These are phyloP conservation scores for Steinernema feltiae DNA, from an alignment of 1,140 invertebrate species.

Conservation along the genomic window DNA sequence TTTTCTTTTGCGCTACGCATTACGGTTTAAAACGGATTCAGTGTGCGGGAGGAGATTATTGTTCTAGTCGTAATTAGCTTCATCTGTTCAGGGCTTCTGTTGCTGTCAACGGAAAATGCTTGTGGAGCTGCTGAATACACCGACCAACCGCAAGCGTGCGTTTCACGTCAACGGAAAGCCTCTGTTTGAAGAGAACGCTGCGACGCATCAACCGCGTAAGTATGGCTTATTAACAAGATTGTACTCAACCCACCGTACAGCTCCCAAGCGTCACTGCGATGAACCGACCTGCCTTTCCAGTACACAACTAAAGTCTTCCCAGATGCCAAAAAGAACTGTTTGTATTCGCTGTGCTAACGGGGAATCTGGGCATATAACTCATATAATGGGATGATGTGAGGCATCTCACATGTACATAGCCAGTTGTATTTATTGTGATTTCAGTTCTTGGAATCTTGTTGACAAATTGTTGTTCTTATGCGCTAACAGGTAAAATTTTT, in stretches of 20 bases:
- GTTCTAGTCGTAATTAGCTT: too few species aligned
- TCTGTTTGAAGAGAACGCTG: neutral
- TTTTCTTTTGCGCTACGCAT: too few species aligned
- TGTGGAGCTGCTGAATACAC: neutral
- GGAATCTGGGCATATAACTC: neutral
- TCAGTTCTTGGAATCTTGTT: neutral
- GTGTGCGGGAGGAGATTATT: too few species aligned
- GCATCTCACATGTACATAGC: neutral
- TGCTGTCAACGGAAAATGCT: neutral
- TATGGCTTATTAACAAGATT: too few species aligned
- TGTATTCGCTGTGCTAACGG: slow-evolving; percentile 4
- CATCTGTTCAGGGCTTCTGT: neutral
- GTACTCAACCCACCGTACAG: neutral
- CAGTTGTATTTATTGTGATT: neutral
- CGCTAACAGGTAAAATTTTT: too few species aligned
- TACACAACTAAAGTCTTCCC: neutral
- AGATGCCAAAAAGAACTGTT: neutral
- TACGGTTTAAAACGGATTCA: too few species aligned
- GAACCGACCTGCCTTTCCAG: neutral
- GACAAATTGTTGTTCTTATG: neutral
- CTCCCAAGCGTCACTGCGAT: neutral
- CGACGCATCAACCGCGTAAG: neutral
- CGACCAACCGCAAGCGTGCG: neutral
- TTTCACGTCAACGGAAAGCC: neutral
- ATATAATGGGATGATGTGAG: neutral